A percentile compares a stretch with the other conserved stretches of the same genome.
phyloP scores from a whole-genome alignment of 1,140 invertebrate genomes.

The Zaprionus kolodkinae region DNA sequence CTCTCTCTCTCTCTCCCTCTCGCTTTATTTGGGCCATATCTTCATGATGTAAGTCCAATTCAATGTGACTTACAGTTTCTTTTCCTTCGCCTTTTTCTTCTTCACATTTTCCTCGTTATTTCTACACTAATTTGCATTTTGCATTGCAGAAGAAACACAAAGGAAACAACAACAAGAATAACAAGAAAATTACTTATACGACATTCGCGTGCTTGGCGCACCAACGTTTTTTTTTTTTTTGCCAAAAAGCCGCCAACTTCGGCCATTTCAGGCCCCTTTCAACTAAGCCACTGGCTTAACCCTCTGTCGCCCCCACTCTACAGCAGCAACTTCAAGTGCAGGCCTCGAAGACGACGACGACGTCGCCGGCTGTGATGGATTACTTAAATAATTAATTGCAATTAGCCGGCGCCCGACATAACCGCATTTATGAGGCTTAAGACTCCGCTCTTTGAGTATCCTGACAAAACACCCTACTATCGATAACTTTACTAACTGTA shows the following conservation, averaged over 20 bases:
- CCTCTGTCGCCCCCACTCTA: background rate
- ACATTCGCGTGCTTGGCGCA: constrained; percentile 68
- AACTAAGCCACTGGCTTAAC: background rate
- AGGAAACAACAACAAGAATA: constrained; percentile 19
- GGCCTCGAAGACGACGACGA: constrained; percentile 10
- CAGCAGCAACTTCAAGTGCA: constrained; percentile 36
- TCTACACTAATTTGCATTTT: constrained; percentile 70
- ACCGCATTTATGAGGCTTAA: constrained; percentile 28
- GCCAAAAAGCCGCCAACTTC: constrained; percentile 58
- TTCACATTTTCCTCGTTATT: constrained; percentile 18
- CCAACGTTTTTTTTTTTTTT: constrained; percentile 44
- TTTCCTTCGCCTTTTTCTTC: constrained; percentile 30
- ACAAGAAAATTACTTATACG: constrained; percentile 65
- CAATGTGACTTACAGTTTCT: constrained; percentile 50
- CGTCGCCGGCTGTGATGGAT: constrained; percentile 64
- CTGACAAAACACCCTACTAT: constrained; percentile 15
- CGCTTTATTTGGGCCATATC: constrained; percentile 26
- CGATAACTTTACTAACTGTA: too few species aligned
- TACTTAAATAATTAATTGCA: constrained; percentile 80
- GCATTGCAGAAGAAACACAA: constrained; percentile 44
- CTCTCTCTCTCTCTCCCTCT: constrained; percentile 7
- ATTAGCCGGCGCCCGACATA: constrained; percentile 61
- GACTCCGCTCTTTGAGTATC: constrained; percentile 11
- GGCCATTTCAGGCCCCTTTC: constrained; percentile 22
- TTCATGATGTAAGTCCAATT: constrained; percentile 56